These are phyloP conservation scores for Archilochus colubris DNA, from an alignment of 2,113 vertebrate species.

Conservation along the genomic window DNA sequence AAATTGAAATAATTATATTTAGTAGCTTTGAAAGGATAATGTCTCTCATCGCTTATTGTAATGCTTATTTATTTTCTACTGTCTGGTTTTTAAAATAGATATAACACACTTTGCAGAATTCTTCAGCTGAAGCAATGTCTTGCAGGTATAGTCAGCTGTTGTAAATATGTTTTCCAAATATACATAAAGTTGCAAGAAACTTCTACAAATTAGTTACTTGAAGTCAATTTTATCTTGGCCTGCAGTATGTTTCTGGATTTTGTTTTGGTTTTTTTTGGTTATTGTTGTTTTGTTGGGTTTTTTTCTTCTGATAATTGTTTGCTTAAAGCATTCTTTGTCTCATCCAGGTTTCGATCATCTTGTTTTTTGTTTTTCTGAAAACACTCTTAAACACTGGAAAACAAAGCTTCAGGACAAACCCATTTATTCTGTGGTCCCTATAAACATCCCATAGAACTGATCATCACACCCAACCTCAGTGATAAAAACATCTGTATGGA, in stretches of 20 bases:
- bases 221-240: background rate
- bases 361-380: background rate
- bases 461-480: background rate
- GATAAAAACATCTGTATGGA: background rate
- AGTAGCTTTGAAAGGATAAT: background rate
- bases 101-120: background rate
- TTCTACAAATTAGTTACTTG: background rate
- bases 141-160: background rate
- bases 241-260: background rate
- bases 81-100: background rate
- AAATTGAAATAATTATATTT: constrained; percentile 21
- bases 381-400: background rate
- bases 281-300: background rate
- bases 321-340: background rate
- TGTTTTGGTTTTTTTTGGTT: background rate
- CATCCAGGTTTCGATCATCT: background rate
- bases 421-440: background rate
- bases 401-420: background rate
- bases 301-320: background rate
- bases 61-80: background rate
- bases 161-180: background rate
- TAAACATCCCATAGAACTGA: background rate
- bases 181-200: background rate
- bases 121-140: background rate
- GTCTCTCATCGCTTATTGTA: background rate